Percentiles rank a stretch among this genome's conserved stretches.
These are phyloP conservation scores for Eristalinus aeneus DNA, from an alignment of 2,888 invertebrate genomes.

Conservation along the genomic window DNA sequence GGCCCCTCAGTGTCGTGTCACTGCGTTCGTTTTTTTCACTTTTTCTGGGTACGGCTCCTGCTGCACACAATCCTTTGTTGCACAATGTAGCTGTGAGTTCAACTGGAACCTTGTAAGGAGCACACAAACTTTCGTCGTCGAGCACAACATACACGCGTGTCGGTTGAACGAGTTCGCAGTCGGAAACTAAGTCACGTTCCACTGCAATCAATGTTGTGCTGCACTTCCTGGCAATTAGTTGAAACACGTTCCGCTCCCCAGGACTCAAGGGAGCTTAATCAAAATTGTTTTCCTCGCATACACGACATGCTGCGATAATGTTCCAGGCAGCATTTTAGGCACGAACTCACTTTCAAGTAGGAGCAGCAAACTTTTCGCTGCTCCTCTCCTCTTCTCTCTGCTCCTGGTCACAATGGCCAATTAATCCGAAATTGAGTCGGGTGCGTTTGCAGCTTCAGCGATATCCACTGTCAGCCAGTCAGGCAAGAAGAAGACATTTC, in stretches of 20 bases:
- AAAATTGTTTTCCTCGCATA: conserved; percentile 24
- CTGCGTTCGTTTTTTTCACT: not conserved
- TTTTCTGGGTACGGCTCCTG: not conserved
- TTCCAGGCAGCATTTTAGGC: conserved; percentile 39
- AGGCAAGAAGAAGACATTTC: conserved; percentile 34
- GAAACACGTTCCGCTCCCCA: conserved; percentile 1
- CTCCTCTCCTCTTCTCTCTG: not conserved
- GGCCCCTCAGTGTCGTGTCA: not conserved
- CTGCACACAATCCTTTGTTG: not conserved
- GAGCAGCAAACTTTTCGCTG: not conserved
- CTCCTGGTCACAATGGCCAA: conserved; percentile 39
- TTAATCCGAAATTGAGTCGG: conserved; percentile 27
- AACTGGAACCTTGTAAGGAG: not conserved
- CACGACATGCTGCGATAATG: conserved; percentile 46
- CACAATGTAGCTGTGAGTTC: not conserved
- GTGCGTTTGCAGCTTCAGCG: conserved; percentile 14
- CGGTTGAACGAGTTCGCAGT: conserved; percentile 27
- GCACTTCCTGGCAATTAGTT: conserved; percentile 43
- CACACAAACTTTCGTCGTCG: not conserved
- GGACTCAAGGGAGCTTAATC: conserved; percentile 17
- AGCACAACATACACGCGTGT: not conserved
- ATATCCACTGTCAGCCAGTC: conserved; percentile 32
- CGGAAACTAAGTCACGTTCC: conserved; percentile 53
- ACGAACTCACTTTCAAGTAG: conserved; percentile 51
- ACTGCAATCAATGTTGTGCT: conserved; percentile 52